Conservation (phyloP, 2,113 vertebrate genomes). For the Sphaerodactylus townsendi region DNA sequence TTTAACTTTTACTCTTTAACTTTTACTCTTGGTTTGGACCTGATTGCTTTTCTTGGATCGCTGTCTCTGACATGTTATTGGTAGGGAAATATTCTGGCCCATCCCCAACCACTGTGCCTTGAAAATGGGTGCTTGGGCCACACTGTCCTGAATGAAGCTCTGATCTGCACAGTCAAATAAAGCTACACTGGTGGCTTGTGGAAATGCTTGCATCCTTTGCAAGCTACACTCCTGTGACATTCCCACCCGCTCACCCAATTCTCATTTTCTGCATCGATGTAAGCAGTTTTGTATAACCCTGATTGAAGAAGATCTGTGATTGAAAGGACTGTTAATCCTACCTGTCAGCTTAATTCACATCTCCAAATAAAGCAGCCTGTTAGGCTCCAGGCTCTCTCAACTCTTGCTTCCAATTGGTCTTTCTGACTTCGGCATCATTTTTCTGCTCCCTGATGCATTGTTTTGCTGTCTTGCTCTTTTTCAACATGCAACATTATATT, state of each 20-base stretch:
- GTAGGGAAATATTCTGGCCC: too few species aligned
- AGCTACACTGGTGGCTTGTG: not conserved
- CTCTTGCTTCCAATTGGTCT: not conserved
- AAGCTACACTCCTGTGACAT: not conserved
- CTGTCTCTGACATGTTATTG: too few species aligned
- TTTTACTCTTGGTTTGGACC: too few species aligned
- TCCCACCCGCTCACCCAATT: too few species aligned
- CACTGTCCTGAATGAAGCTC: too few species aligned
- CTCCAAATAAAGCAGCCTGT: not conserved
- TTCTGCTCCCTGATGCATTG: not conserved
- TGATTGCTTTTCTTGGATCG: too few species aligned
- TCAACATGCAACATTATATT: not conserved
- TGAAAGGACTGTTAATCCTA: not conserved
- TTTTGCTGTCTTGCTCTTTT: not conserved
- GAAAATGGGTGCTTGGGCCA: too few species aligned
- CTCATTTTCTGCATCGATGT: not conserved
- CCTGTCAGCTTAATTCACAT: accelerated
- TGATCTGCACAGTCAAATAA: not conserved
- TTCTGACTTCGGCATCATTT: accelerated
- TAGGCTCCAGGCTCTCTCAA: not conserved
- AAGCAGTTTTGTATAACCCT: not conserved
- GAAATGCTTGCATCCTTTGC: too few species aligned
- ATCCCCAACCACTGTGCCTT: too few species aligned
- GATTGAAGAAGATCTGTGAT: not conserved
- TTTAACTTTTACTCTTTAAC: too few species aligned